Evolutionary conservation across 2,113 vertebrate species (phyloP).

Genomic region (Catagonus wagneri): DNA sequence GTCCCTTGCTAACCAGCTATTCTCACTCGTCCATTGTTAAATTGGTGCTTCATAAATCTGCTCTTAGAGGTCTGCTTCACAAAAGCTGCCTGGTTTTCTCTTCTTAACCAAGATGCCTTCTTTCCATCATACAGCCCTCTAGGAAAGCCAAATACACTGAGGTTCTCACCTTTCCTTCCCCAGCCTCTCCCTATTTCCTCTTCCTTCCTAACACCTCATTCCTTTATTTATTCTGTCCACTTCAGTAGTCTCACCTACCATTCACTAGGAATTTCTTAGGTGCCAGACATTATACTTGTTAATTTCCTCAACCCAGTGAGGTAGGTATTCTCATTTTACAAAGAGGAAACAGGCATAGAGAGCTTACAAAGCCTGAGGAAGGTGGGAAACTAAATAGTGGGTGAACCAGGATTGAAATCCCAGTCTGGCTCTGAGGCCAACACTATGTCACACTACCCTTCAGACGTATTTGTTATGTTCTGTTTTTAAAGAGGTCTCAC

Average conservation of each 20-base stretch:
- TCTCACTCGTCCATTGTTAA: not conserved
- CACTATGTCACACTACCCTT: not conserved
- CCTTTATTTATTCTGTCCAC: slow-evolving; percentile 32
- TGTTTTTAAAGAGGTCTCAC: not conserved
- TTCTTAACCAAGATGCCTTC: not conserved
- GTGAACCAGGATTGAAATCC: slow-evolving; percentile 14
- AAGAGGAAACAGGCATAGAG: not conserved
- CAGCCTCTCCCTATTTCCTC: not conserved
- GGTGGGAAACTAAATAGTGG: not conserved
- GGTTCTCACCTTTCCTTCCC: not conserved
- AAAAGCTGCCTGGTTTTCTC: not conserved
- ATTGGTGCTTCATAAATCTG: not conserved
- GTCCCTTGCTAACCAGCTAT: not conserved
- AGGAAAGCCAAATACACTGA: slow-evolving; percentile 3
- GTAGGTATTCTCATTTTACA: not conserved
- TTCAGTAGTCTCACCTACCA: not conserved
- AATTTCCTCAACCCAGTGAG: not conserved
- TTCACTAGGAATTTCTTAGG: not conserved
- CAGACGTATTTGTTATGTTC: not conserved
- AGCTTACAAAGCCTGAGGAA: not conserved
- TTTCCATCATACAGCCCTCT: not conserved
- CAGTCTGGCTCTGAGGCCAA: not conserved
- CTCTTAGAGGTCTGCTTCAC: not conserved
- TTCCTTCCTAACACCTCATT: slow-evolving; percentile 37
- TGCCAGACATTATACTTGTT: not conserved